Percentiles rank a stretch among this genome's conserved stretches.
Evolutionary conservation across 2,797 vertebrate genomes (phyloP).

Genomic region (Tapera naevia): DNA sequence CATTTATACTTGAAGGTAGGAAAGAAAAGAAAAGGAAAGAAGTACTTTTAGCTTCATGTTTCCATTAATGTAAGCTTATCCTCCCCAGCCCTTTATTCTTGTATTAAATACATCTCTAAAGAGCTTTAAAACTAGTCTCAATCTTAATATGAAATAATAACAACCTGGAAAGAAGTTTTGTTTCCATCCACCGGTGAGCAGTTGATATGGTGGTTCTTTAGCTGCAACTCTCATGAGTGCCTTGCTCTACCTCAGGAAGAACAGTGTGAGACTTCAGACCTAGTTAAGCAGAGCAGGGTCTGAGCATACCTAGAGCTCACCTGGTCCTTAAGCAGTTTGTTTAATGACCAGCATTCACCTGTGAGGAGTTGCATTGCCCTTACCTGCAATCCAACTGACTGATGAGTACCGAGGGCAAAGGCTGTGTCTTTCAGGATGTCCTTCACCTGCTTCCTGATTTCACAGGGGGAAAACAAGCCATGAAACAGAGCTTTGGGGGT

Average conservation of each 20-base stretch:
- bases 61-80: background rate
- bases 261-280: rapidly evolving
- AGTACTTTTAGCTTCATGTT: background rate
- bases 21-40: background rate
- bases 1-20: background rate
- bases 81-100: background rate
- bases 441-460: background rate
- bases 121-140: background rate
- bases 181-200: background rate
- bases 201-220: rapidly evolving
- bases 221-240: rapidly evolving
- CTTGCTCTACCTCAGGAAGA: background rate
- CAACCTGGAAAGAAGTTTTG: background rate
- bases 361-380: background rate
- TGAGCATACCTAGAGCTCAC: rapidly evolving
- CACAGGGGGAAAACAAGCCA: background rate
- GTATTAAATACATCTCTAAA: background rate
- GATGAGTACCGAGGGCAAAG: background rate
- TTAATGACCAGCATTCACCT: background rate
- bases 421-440: background rate
- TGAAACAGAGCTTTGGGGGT: background rate
- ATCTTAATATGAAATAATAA: background rate
- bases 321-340: background rate
- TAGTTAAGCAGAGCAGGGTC: rapidly evolving
- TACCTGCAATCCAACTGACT: background rate